These are phyloP conservation scores for Pteruthius melanotis DNA, from an alignment of 2,113 vertebrate genomes.

Conservation along the genomic window DNA sequence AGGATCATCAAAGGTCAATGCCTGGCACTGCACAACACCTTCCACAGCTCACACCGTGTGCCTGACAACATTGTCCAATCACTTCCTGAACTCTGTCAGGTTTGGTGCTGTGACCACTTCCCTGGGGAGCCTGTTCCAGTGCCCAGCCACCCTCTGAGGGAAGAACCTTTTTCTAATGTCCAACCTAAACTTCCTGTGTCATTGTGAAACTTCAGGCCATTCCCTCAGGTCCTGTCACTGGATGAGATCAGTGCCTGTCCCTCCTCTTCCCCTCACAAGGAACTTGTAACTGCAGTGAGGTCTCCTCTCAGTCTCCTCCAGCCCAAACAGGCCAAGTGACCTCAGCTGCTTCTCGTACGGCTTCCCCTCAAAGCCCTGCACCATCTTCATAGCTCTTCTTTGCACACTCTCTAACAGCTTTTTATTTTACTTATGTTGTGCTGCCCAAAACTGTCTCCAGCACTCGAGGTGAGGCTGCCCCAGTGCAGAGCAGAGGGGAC, in stretches of 20 bases:
- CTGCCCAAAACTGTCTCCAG: neutral
- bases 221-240: fast-evolving
- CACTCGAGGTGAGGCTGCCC: fast-evolving
- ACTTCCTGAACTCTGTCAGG: neutral
- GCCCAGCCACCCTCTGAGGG: fast-evolving
- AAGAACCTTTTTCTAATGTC: neutral
- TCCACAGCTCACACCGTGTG: neutral
- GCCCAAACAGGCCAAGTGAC: neutral
- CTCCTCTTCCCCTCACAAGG: fast-evolving
- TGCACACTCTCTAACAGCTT: neutral
- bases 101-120: neutral
- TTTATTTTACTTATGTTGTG: neutral
- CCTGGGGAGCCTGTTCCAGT: neutral
- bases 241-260: neutral
- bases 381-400: neutral
- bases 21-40: neutral
- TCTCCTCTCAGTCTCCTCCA: neutral
- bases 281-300: neutral
- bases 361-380: neutral
- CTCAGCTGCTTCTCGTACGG: fast-evolving
- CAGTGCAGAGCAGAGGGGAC: neutral
- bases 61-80: fast-evolving
- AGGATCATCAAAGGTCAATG: neutral
- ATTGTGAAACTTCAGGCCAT: neutral
- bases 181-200: neutral